Conservation (phyloP, 2,113 vertebrate genomes). For the Deroptyus accipitrinus region DNA sequence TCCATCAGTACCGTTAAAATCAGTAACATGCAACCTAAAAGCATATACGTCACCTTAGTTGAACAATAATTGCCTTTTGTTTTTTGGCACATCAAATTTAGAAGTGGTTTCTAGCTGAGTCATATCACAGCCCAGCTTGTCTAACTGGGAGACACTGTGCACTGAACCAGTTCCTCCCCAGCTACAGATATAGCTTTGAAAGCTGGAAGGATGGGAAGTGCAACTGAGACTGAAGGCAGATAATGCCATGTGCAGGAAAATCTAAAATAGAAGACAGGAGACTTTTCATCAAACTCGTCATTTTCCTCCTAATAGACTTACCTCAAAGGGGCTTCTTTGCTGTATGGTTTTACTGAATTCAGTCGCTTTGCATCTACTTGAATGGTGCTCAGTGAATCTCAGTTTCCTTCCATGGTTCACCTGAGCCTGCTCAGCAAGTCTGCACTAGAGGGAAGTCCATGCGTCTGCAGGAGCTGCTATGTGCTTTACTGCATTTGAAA, state of each 20-base stretch:
- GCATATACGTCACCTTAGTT: neutral
- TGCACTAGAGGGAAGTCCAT: neutral
- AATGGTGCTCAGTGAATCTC: neutral
- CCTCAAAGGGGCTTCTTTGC: neutral
- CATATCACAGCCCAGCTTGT: neutral
- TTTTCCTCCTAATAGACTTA: neutral
- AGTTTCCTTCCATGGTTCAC: neutral
- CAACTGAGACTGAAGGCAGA: neutral
- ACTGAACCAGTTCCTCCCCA: neutral
- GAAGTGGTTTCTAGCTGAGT: neutral
- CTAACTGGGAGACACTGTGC: neutral
- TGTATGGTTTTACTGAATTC: neutral
- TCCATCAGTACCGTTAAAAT: neutral
- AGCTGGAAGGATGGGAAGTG: neutral
- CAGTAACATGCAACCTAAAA: neutral
- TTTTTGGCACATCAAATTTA: neutral
- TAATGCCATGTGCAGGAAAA: accelerated
- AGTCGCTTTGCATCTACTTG: neutral
- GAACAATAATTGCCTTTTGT: neutral
- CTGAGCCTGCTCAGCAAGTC: neutral
- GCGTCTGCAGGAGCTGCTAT: neutral
- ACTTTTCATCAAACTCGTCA: neutral
- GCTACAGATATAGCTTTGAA: neutral
- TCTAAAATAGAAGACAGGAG: neutral
- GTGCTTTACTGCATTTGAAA: neutral